Evolutionary conservation across 2,888 invertebrate genomes (phyloP), one percentile per base, ranked within the genome.

Genomic region (Drosophila meridiana): DNA sequence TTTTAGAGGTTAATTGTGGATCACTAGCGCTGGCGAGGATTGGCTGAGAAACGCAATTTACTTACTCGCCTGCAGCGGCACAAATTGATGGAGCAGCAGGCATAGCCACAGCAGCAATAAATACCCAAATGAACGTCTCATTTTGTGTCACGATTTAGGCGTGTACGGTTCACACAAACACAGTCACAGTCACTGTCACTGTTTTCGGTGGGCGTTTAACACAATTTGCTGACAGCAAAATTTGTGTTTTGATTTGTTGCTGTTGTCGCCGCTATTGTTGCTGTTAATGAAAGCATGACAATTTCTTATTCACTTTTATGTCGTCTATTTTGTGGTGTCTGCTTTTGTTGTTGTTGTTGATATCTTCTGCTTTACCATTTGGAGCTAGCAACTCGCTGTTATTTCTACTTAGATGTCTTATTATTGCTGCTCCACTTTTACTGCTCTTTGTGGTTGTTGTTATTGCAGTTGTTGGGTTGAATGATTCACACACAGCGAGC

Each of bases 271-370:
- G 45, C 45, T 72, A 67, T 53, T 78, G 66, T 67, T 60, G 85
- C 61, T 87, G 87, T 70, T 79, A 88, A 89, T 89, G 90, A 84
- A 89, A 89, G 89, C 89, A 89, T 89, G 80, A 89, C 86, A 86
- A 74, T 84, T 76, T 80, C 59, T 82, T 83, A 86, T 86, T 83
- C 77, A 85, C 86, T 77, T 78, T 74, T 78, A 80, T 76, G 65
- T 72, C 56, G 74, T 74, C 52, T 62, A 61, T 65, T 59, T 57
- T 48, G 63, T 66, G 34, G 32, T 32, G 30, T 56, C n/a, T 36
- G 14, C 14, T 73, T n/a, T 20, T 60, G 56, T 53, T 69, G 30
- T 30, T 63, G 43, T 47, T 58, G 52, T 58, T 69, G 58, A 45
- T 60, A 59, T 81, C 80, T 82, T 79, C 70, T 80, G 65, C 70